Evolutionary conservation across 2,113 vertebrate species (phyloP).

Genomic region (Egretta garzetta): DNA sequence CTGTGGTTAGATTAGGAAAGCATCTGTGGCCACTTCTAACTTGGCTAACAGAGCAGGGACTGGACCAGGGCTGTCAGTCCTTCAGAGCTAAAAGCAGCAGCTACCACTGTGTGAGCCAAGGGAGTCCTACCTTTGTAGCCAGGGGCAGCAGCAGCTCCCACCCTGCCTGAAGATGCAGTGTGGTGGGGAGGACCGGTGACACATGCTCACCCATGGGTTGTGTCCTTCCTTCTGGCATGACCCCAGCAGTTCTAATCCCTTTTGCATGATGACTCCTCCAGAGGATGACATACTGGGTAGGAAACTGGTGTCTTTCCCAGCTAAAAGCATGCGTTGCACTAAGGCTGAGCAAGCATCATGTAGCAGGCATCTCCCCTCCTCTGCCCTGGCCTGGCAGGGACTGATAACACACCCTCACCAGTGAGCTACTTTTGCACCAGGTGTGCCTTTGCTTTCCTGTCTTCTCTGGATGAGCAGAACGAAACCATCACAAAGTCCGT

Average conservation of each 20-base stretch:
- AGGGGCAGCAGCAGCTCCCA: not conserved
- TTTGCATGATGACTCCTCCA: not conserved
- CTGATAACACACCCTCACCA: not conserved
- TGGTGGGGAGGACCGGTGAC: not conserved
- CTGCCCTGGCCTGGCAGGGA: not conserved
- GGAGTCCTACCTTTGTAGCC: not conserved
- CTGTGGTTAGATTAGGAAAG: not conserved
- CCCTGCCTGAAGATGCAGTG: not conserved
- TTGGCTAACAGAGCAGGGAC: not conserved
- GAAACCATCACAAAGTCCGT: not conserved
- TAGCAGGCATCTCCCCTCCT: not conserved
- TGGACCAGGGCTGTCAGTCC: not conserved
- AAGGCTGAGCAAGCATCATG: not conserved
- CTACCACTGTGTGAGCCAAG: rapidly evolving
- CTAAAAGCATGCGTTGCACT: not conserved
- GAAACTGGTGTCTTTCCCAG: not conserved
- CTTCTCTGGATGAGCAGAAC: not conserved
- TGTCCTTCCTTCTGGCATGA: not conserved
- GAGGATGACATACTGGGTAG: not conserved
- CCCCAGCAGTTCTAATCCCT: not conserved
- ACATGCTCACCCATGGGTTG: rapidly evolving
- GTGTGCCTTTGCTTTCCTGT: not conserved
- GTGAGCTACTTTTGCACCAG: not conserved
- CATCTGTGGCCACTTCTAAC: not conserved
- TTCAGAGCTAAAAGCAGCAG: not conserved